These are phyloP conservation scores for Labeo catla DNA, from an alignment of 2,113 vertebrate genomes.

Conservation along the genomic window DNA sequence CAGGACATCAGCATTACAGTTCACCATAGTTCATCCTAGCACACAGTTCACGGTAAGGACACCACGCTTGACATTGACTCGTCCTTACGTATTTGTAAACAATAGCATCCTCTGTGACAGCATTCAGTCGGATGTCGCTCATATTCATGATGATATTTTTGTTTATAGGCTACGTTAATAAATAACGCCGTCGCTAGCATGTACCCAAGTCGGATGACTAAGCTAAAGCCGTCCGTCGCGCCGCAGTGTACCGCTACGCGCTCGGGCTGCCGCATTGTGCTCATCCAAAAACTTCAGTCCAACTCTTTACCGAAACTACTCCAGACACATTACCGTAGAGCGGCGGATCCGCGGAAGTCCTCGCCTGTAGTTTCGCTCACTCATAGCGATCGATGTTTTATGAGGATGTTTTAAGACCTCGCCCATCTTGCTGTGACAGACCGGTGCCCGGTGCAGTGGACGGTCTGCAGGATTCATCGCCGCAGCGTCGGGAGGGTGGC, in stretches of 20 bases:
- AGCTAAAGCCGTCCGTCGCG: constrained; percentile 60
- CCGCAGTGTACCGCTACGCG: constrained; percentile 61
- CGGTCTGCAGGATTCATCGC: constrained; percentile 54
- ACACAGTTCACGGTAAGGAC: background rate
- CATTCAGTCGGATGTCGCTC: background rate
- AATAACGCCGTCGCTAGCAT: background rate
- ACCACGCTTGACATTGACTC: constrained; percentile 58
- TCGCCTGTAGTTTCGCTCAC: constrained; percentile 76
- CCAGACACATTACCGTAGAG: constrained; percentile 82
- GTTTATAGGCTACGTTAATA: background rate
- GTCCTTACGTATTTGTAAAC: constrained; percentile 31
- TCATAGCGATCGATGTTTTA: constrained; percentile 72
- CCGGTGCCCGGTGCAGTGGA: constrained; percentile 45
- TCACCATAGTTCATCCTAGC: background rate
- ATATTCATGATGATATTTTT: background rate
- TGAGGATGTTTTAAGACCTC: constrained; percentile 47
- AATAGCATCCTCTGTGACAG: background rate
- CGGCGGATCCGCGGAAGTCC: constrained; percentile 77
- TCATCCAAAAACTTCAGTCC: constrained; percentile 71
- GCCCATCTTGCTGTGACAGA: constrained; percentile 30
- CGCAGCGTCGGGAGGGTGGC: constrained; percentile 58
- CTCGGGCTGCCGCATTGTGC: constrained; percentile 69
- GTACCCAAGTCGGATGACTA: constrained; percentile 64
- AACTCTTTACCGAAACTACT: constrained; percentile 65
- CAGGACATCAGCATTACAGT: background rate